phyloP scores from a whole-genome alignment of 2,888 invertebrate genomes.

The Alcis repandata region DNA sequence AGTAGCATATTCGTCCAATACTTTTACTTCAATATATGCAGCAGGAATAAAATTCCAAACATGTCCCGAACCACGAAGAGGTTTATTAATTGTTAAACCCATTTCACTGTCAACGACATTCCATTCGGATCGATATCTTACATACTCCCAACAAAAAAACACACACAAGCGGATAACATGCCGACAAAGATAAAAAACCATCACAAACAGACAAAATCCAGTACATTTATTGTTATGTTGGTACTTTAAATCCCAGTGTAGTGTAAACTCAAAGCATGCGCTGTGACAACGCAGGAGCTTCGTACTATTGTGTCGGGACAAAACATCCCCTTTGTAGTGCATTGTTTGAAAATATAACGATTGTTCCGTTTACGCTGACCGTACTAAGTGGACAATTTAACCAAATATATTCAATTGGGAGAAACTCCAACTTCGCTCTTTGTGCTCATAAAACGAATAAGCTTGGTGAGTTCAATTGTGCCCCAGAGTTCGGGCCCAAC shows the following conservation, averaged over 20 bases:
- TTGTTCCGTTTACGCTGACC: slow-evolving; percentile 67
- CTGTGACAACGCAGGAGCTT: slow-evolving; percentile 73
- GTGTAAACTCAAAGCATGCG: slow-evolving; percentile 83
- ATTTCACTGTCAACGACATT: slow-evolving; percentile 85
- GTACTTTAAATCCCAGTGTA: slow-evolving; percentile 84
- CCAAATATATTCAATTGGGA: slow-evolving; percentile 48
- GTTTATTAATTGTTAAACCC: slow-evolving; percentile 85
- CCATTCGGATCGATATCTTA: slow-evolving; percentile 77
- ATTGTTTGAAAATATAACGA: slow-evolving; percentile 64
- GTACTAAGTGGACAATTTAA: slow-evolving; percentile 69
- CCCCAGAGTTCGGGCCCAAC: slow-evolving; percentile 21
- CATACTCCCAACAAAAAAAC: slow-evolving; percentile 67
- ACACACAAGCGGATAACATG: slow-evolving; percentile 55
- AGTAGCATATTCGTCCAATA: slow-evolving; percentile 49
- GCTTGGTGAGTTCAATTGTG: slow-evolving; percentile 22
- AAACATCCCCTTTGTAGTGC: slow-evolving; percentile 73
- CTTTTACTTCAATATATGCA: slow-evolving; percentile 49
- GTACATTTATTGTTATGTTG: slow-evolving; percentile 73
- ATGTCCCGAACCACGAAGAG: slow-evolving; percentile 68
- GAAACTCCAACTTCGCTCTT: slow-evolving; percentile 19
- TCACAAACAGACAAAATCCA: slow-evolving; percentile 71
- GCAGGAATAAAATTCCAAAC: slow-evolving; percentile 64
- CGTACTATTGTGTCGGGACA: slow-evolving; percentile 67
- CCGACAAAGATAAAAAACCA: slow-evolving; percentile 80
- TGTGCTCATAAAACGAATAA: slow-evolving; percentile 38